phyloP scores from a whole-genome alignment of 2,888 invertebrate species.

The Liopterus haemorrhoidalis region DNA sequence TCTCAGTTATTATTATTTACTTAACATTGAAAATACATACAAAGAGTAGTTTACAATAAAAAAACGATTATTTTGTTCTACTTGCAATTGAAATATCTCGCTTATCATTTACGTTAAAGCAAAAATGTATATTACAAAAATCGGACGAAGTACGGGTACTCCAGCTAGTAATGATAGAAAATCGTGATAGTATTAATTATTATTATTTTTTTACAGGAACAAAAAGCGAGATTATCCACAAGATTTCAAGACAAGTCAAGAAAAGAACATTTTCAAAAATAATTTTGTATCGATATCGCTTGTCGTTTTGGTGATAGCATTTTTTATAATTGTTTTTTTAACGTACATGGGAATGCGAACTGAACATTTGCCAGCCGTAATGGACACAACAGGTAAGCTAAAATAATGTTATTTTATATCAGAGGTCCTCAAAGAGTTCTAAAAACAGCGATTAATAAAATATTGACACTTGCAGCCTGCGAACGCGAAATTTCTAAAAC shows the following conservation, averaged over 20 bases:
- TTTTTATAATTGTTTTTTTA: conserved; percentile 61
- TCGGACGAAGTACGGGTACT: background rate
- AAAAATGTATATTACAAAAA: too few relatives aligned
- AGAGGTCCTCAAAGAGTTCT: background rate
- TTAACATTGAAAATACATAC: too few relatives aligned
- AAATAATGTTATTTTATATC: conserved; percentile 6
- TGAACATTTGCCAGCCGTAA: conserved; percentile 52
- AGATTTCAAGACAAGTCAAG: conserved; percentile 39
- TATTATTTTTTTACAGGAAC: conserved; percentile 19
- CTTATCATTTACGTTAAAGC: too few relatives aligned
- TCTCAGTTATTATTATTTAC: too few relatives aligned
- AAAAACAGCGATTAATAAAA: too few relatives aligned
- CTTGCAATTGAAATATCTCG: too few relatives aligned
- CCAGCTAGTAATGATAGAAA: background rate
- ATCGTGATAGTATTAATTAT: background rate
- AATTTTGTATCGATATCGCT: conserved; percentile 61
- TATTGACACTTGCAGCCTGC: too few relatives aligned
- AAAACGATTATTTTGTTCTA: too few relatives aligned
- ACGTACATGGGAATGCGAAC: conserved; percentile 63
- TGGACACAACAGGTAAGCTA: conserved; percentile 49
- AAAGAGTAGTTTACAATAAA: too few relatives aligned
- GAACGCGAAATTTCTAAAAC: too few relatives aligned
- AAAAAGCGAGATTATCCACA: conserved; percentile 37
- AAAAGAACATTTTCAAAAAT: conserved; percentile 52
- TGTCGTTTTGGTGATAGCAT: conserved; percentile 55